Evolutionary conservation across 2,113 vertebrate species (phyloP), one percentile per base, ranked within the genome.

Genomic region (Nesogale talazaci): DNA sequence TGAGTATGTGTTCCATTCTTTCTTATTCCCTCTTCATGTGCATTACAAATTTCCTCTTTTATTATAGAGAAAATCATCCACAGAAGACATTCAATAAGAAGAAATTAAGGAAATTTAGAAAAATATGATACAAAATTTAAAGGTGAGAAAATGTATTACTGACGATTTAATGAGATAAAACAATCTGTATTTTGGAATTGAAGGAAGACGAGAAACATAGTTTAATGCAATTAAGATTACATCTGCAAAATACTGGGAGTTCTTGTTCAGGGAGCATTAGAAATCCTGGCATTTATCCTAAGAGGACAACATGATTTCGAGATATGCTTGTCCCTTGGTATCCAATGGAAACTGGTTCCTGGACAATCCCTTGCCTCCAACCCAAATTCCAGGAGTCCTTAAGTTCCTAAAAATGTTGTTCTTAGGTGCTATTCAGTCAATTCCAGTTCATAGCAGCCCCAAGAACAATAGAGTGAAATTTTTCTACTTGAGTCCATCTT

Each of bases 31-130:
- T 46, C 42, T 46, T 46, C 42, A 46, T 46, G 5, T 46, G 42
- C 22, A 22, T 36, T 83, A 15, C 27, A 90, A 34, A 90, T 77
- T 94, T 82, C 69, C 29, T 38, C 76, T 78, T 94, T 87, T 94
- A 69, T 79, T 92, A 9, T 65, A 67, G 75, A 61, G n/a, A 16
- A 93, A 95, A 72, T 42, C 34, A 63, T 89, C 82, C 29, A 38
- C 38, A 67, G 20, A 88, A 87, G 63, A 61, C 57, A 46, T 72
- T 87, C 25, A 57, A 38, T 88, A 56, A n/a, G 7, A 63, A 79
- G 27, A 79, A 46, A 61, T 22, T 46, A 84, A 38, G 12, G 15
- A 52, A 63, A 56, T 22, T 25, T 65, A 65, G 6, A 65, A 9
- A 65, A 65, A 65, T 65, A 27, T 25, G 4, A 19, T 59, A 65